Evolutionary conservation across 2,797 vertebrate species (phyloP).

Genomic region (Macropodus opercularis): DNA sequence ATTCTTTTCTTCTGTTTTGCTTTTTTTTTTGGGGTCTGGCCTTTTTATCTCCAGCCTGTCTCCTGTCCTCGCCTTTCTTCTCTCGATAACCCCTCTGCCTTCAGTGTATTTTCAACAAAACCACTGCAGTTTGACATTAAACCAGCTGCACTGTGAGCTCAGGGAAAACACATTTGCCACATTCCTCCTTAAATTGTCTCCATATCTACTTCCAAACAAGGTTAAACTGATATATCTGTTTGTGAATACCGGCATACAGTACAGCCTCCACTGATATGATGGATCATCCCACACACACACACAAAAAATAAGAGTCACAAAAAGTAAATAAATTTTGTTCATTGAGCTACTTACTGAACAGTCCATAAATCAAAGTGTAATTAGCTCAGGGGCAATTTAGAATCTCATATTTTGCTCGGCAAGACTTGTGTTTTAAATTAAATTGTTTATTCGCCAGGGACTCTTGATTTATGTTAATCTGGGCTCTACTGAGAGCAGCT

Average conservation of each 20-base stretch:
- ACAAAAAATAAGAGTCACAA: neutral
- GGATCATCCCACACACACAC: neutral
- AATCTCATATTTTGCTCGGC: conserved; percentile 11
- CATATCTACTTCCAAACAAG: conserved; percentile 13
- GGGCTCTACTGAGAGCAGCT: conserved; percentile 1
- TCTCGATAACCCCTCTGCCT: conserved; percentile 20
- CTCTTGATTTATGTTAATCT: conserved; percentile 9
- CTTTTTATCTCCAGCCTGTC: neutral
- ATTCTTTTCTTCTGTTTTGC: conserved; percentile 2
- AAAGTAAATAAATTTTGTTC: conserved; percentile 21
- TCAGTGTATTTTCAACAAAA: conserved; percentile 42
- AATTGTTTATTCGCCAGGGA: conserved; percentile 1
- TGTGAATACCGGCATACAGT: conserved; percentile 19
- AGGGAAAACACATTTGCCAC: conserved; percentile 57
- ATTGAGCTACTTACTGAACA: conserved; percentile 14
- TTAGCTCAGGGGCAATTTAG: conserved; percentile 7
- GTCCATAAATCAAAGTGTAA: conserved; percentile 32
- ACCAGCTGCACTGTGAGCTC: conserved; percentile 41
- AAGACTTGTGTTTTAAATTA: conserved; percentile 21
- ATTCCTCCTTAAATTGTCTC: conserved; percentile 45
- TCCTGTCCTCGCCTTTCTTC: conserved; percentile 25
- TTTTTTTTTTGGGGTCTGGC: conserved; percentile 3
- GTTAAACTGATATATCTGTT: conserved; percentile 30
- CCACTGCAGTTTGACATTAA: conserved; percentile 49
- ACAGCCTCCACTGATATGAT: conserved; percentile 7